Conservation (phyloP, 2,797 vertebrate species). For the Discoglossus pictus region DNA sequence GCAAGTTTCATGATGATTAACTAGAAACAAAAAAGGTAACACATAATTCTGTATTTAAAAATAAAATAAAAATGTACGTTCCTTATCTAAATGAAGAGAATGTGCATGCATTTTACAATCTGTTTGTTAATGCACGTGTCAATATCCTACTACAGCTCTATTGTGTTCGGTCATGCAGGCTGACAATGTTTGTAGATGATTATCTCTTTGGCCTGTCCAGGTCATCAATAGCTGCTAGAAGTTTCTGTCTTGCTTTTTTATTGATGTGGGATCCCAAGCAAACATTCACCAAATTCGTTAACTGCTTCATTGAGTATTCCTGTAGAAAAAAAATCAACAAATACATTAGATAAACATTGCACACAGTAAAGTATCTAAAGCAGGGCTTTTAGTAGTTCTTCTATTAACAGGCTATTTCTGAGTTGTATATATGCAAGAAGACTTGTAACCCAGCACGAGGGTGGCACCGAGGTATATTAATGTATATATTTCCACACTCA, state of each 20-base stretch:
- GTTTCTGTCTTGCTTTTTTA: constrained; percentile 96
- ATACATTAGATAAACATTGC: constrained; percentile 22
- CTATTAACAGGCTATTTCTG: too few species aligned
- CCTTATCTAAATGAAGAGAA: constrained; percentile 31
- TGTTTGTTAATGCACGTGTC: constrained; percentile 39
- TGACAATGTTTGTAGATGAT: constrained; percentile 41
- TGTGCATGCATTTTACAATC: constrained; percentile 52
- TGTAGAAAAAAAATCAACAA: constrained; percentile 59
- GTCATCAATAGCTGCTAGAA: constrained; percentile 93
- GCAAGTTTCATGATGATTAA: too few species aligned
- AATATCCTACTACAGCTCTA: constrained; percentile 45
- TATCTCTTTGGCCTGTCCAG: constrained; percentile 96
- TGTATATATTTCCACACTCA: too few species aligned
- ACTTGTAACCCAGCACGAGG: too few species aligned
- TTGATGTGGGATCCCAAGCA: constrained; percentile 97
- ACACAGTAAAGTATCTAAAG: too few species aligned
- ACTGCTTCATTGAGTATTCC: constrained; percentile 98
- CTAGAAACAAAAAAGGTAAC: too few species aligned
- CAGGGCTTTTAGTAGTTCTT: too few species aligned
- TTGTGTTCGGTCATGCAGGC: constrained; percentile 32
- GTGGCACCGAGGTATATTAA: too few species aligned
- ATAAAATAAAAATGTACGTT: too few species aligned
- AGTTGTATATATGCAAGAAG: too few species aligned
- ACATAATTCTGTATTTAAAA: too few species aligned
- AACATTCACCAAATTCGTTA: constrained; percentile 94